Evolutionary conservation across 2,888 invertebrate species (phyloP).

Genomic region (Sphaeridia pumilis): DNA sequence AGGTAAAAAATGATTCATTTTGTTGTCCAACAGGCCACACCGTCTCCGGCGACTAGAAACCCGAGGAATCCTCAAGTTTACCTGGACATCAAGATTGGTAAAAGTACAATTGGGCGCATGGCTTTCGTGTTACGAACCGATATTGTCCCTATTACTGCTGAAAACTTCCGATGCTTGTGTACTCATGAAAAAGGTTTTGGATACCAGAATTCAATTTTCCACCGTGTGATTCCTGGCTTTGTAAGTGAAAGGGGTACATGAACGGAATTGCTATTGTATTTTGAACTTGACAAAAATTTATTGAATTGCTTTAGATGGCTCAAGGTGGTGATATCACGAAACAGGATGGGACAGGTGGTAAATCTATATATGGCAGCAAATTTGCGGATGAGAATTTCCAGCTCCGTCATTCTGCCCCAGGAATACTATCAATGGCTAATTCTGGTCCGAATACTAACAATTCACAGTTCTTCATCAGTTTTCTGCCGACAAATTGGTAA

Average conservation of each 20-base stretch:
- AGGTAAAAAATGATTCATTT: too few relatives aligned
- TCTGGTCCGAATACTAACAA: constrained; percentile 94
- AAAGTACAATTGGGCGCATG: constrained; percentile 73
- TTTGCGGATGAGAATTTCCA: constrained; percentile 96
- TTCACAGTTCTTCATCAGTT: constrained; percentile 93
- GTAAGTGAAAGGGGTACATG: constrained; percentile 45
- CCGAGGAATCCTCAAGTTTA: constrained; percentile 79
- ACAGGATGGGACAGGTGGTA: constrained; percentile 92
- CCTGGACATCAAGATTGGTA: constrained; percentile 86
- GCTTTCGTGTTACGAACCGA: constrained; percentile 85
- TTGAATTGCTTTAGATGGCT: too few relatives aligned
- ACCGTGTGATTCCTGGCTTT: constrained; percentile 95
- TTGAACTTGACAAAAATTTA: too few relatives aligned
- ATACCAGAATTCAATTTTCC: constrained; percentile 80
- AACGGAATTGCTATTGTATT: too few relatives aligned
- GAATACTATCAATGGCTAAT: constrained; percentile 95
- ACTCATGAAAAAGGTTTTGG: constrained; percentile 96
- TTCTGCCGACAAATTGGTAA: constrained; percentile 61
- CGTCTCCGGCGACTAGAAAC: constrained; percentile 27
- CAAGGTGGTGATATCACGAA: constrained; percentile 99
- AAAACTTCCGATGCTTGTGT: constrained; percentile 84
- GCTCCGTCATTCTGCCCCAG: constrained; percentile 77
- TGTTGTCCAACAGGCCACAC: too few relatives aligned
- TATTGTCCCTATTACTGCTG: constrained; percentile 86
- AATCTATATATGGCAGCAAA: constrained; percentile 90